Evolutionary conservation across 2,888 invertebrate species (phyloP).

Genomic region (Hemistola chrysoprasaria): DNA sequence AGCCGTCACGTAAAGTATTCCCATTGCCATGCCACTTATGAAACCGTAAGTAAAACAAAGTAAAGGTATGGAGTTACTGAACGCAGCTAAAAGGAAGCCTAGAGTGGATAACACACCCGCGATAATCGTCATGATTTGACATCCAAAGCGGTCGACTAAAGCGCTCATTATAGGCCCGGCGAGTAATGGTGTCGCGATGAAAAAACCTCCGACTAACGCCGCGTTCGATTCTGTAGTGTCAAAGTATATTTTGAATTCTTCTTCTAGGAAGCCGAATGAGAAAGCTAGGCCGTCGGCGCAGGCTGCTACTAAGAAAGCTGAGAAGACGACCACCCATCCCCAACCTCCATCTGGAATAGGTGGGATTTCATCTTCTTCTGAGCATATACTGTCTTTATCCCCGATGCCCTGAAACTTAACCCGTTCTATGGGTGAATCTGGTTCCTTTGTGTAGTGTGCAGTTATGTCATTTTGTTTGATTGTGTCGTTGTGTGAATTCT

Average conservation of each 20-base stretch:
- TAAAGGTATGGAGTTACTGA: constrained; percentile 87
- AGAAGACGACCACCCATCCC: constrained; percentile 94
- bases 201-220: constrained; percentile 93
- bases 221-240: constrained; percentile 91
- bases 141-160: constrained; percentile 92
- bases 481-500: constrained; percentile 23
- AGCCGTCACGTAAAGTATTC: constrained; percentile 92
- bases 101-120: constrained; percentile 87
- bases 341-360: constrained; percentile 91
- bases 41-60: constrained; percentile 92
- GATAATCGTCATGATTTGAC: constrained; percentile 86
- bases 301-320: constrained; percentile 92
- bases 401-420: constrained; percentile 74
- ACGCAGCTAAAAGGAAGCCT: constrained; percentile 88
- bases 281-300: constrained; percentile 96
- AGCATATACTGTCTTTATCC: constrained; percentile 68
- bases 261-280: constrained; percentile 94
- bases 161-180: constrained; percentile 93
- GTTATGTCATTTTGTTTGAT: constrained; percentile 47
- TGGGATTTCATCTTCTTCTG: constrained; percentile 70
- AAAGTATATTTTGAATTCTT: constrained; percentile 90
- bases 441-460: constrained; percentile 45
- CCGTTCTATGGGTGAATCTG: constrained; percentile 58
- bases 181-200: constrained; percentile 93
- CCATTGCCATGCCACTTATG: constrained; percentile 91